phyloP scores from a whole-genome alignment of 2,888 invertebrate species.

The Chromoteleia sp. region DNA sequence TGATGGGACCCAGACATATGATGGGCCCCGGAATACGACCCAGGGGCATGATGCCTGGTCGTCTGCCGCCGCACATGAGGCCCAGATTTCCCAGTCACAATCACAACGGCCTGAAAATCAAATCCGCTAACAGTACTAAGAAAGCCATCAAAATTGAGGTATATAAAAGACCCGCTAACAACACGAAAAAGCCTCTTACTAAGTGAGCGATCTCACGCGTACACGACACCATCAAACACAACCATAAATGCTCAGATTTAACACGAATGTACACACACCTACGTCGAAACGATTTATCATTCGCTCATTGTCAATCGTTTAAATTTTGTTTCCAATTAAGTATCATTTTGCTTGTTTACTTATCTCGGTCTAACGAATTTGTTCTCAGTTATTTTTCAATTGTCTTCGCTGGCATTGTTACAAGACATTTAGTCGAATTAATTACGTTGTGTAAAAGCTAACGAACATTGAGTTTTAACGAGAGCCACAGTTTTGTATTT shows the following conservation, averaged over 20 bases:
- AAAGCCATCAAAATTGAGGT: constrained; percentile 81
- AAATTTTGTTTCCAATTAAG: constrained; percentile 5
- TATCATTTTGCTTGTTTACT: constrained; percentile 19
- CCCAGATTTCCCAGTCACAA: constrained; percentile 77
- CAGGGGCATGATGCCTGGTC: constrained; percentile 72
- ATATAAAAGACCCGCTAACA: constrained; percentile 61
- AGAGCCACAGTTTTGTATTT: constrained; percentile 21
- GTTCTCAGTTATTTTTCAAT: constrained; percentile 34
- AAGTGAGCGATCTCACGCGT: constrained; percentile 42
- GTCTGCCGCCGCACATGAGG: constrained; percentile 78
- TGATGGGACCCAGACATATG: constrained; percentile 74
- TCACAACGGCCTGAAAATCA: constrained; percentile 75
- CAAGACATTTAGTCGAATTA: not conserved
- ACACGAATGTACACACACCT: not conserved
- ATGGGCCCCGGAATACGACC: constrained; percentile 76
- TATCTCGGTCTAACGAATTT: not conserved
- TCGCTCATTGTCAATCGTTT: constrained; percentile 28
- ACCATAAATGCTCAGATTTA: not conserved
- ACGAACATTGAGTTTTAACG: not conserved
- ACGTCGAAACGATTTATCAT: not conserved
- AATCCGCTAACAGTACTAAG: constrained; percentile 76
- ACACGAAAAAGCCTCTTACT: constrained; percentile 60
- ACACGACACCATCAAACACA: not conserved
- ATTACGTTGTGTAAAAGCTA: not conserved
- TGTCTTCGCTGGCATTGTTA: constrained; percentile 50